A percentile compares a stretch with the other conserved stretches of the same genome.
phyloP scores from a whole-genome alignment of 2,797 vertebrate genomes.

The Lindbergichthys nudifrons region DNA sequence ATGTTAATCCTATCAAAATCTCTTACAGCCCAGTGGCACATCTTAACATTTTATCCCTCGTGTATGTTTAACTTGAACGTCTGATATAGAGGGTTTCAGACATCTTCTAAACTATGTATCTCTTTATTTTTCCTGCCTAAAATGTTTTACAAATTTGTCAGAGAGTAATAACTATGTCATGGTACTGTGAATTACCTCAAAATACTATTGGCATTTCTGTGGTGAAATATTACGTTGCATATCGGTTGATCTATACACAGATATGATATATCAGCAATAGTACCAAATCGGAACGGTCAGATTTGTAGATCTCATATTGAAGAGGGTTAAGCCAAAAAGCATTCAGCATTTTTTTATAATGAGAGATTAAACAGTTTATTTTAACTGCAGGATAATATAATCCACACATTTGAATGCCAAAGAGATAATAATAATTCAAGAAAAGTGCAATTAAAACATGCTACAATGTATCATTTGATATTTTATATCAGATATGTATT shows the following conservation, averaged over 20 bases:
- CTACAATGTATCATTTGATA: background rate
- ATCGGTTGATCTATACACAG: background rate
- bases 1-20: background rate
- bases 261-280: background rate
- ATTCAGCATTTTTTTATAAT: background rate
- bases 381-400: background rate
- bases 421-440: background rate
- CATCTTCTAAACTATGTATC: no score
- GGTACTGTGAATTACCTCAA: no score
- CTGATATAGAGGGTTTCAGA: background rate
- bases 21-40: background rate
- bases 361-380: background rate
- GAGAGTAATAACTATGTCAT: no score
- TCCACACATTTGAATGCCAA: background rate
- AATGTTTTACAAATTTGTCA: no score
- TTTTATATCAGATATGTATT: background rate
- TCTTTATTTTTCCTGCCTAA: no score
- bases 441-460: background rate
- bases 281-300: background rate
- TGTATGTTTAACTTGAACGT: background rate
- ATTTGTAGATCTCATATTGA: background rate
- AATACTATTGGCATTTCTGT: background rate
- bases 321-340: background rate
- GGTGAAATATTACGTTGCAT: background rate
- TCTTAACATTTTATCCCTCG: no score